Base-by-base conservation (phyloP, 2,113 vertebrate species). In the Bubo blakistoni region DNA sequence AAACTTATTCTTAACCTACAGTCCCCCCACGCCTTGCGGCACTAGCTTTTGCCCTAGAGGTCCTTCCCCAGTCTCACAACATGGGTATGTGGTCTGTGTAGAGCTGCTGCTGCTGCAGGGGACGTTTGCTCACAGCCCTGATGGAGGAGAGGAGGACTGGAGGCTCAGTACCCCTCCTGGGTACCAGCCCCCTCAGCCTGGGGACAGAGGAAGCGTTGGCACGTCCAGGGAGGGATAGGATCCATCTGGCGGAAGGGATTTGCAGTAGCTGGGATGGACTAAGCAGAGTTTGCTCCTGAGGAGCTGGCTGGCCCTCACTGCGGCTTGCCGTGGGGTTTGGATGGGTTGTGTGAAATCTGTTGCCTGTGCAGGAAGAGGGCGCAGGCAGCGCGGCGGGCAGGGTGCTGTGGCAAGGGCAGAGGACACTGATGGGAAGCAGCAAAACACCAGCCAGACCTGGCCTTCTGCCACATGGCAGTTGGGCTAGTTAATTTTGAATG, bases 1-100 rank as follows among this genome's bases (percentile, higher is more conserved):
- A 55, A 88, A 52, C 74, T 63, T 52, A 55, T 61, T 80, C 30
- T 63, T 80, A 38, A 61, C 20, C 30, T 66, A 8, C 51, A 66
- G 26, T 10, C 40, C 38, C 32, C n/a, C 9, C 25, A 18, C 1
- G 1, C 17, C 26, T 57, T 72, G 47, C 4, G 0, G 49, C 47
- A 16, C 29, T 21, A 52, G 29, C 18, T 94, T 46, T 76, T 67
- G 29, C 54, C 58, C 26, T 63, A 10, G 40, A 81, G 29, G 25
- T 52, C 24, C 20, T 83, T 70, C 49, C 32, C 61, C 16, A 34
- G 42, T 14, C 17, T 77, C 44, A 12, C 26, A 32, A 7, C 20
- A 36, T 1, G 3, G 40, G 30, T 14, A 5, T 0, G 0, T 63
- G 38, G 42, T 71, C 71, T 69, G 34, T 54, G 42, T 13, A 6